A percentile compares a stretch with the other conserved stretches of the same genome.
Conservation (phyloP, 2,797 vertebrate genomes). For the Podarcis siculus region DNA sequence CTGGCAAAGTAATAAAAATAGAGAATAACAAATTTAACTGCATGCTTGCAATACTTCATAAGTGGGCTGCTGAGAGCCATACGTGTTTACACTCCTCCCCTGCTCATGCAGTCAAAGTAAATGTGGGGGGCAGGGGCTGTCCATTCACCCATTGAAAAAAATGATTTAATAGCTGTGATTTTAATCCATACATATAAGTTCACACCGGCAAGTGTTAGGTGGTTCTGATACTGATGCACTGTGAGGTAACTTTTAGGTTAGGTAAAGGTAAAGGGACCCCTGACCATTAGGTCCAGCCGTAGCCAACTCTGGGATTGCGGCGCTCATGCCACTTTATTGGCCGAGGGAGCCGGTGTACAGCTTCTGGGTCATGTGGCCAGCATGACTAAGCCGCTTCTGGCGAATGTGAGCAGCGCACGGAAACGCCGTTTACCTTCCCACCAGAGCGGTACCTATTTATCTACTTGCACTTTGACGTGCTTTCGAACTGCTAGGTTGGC, state of each 20-base stretch:
- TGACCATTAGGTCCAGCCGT: too few species aligned
- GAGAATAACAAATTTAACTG: background rate
- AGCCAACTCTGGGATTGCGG: too few species aligned
- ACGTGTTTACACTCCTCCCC: background rate
- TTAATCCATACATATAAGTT: constrained; percentile 10
- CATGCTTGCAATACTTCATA: background rate
- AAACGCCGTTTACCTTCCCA: too few species aligned
- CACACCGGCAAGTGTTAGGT: background rate
- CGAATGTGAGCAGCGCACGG: too few species aligned
- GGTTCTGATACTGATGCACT: background rate
- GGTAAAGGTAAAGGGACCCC: too few species aligned
- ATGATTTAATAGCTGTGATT: constrained; percentile 6
- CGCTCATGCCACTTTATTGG: too few species aligned
- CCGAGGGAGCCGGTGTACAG: too few species aligned
- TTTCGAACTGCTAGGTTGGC: too few species aligned
- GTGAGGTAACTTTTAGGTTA: background rate
- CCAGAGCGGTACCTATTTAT: too few species aligned
- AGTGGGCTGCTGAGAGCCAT: background rate
- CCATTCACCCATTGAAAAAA: background rate
- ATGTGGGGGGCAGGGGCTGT: background rate
- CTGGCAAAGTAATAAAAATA: background rate
- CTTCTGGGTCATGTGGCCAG: too few species aligned
- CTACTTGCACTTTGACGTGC: too few species aligned
- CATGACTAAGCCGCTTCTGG: too few species aligned
- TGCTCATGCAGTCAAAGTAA: background rate